Conservation (phyloP, 2,113 vertebrate genomes). For the Philantomba maxwellii region DNA sequence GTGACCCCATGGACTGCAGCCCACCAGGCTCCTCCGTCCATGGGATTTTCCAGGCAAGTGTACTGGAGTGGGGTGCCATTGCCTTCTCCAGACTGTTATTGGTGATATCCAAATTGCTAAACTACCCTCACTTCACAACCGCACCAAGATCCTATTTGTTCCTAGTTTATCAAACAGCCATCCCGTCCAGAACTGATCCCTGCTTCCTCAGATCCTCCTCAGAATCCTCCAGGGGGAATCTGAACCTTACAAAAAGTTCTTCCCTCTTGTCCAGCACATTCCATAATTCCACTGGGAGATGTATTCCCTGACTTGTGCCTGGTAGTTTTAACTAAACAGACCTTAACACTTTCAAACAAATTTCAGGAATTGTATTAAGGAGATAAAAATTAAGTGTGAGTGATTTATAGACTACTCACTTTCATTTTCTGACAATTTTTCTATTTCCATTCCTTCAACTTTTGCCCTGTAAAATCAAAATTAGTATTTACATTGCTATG, state of each 20-base stretch:
- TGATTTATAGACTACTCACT: not conserved
- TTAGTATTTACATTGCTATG: not conserved
- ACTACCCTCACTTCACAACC: not conserved
- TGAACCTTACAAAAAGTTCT: not conserved
- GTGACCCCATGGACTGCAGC: no score
- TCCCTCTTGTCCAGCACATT: not conserved
- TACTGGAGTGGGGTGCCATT: no score
- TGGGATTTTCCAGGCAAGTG: no score
- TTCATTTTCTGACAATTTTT: not conserved
- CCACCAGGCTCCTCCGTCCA: no score
- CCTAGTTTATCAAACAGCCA: not conserved
- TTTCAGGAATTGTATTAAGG: not conserved
- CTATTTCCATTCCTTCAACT: not conserved
- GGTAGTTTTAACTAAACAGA: not conserved
- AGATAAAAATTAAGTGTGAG: not conserved
- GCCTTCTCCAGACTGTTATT: not conserved
- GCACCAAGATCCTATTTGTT: not conserved
- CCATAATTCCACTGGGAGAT: not conserved
- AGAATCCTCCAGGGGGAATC: not conserved
- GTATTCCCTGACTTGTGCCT: not conserved
- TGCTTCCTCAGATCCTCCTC: not conserved
- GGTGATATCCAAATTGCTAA: not conserved
- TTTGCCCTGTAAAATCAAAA: not conserved
- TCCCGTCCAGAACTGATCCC: not conserved
- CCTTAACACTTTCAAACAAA: not conserved